Percentiles rank a stretch among this genome's conserved stretches.
These are phyloP conservation scores for Macrotis lagotis DNA, from an alignment of 2,113 vertebrate species.

Conservation along the genomic window DNA sequence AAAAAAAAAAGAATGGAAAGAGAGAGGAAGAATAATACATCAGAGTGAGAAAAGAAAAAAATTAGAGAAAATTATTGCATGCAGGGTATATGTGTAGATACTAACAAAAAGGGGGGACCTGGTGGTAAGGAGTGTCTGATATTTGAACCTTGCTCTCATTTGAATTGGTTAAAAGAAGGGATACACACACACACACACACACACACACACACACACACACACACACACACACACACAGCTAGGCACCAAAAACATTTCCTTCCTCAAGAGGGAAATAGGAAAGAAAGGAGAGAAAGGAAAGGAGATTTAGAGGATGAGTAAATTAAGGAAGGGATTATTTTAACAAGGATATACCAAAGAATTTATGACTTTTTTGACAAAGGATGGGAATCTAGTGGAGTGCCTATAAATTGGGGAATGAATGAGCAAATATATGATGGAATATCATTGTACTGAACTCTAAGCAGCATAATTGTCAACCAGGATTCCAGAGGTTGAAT, in stretches of 20 bases:
- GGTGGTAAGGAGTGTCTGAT: not conserved
- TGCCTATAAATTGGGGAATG: too few relatives aligned
- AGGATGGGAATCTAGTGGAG: not conserved
- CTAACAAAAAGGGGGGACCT: not conserved
- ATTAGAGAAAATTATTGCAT: not conserved
- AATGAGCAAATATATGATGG: too few relatives aligned
- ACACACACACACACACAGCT: not conserved
- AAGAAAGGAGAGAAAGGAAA: not conserved
- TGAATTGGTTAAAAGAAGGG: not conserved
- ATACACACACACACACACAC: not conserved
- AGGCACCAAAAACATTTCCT: not conserved
- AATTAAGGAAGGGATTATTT: not conserved
- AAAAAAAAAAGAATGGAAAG: not conserved
- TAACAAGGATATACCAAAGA: not conserved
- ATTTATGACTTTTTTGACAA: not conserved
- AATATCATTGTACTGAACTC: too few relatives aligned
- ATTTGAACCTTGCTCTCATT: not conserved
- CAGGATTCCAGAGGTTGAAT: not conserved
- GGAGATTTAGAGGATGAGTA: not conserved
- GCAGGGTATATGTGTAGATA: not conserved
- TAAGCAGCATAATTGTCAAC: not conserved
- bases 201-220: not conserved
- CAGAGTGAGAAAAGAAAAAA: not conserved
- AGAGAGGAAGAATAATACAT: not conserved
- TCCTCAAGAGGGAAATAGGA: not conserved